phyloP scores from a whole-genome alignment of 2,113 vertebrate genomes.

The Blennius ocellaris region DNA sequence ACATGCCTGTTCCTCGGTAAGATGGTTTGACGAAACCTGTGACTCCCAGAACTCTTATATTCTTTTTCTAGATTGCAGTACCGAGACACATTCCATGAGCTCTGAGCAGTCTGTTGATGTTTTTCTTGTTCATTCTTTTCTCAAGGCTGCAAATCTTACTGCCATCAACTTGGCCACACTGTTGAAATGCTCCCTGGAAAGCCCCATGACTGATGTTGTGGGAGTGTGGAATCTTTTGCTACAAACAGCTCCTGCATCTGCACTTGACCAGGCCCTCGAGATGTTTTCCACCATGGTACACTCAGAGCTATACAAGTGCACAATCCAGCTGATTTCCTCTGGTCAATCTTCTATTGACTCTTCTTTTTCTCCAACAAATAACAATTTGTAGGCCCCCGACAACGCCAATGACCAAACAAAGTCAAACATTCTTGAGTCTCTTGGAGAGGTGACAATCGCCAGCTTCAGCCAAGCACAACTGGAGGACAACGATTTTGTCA shows the following conservation, averaged over 20 bases:
- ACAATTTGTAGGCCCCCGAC: conserved; percentile 19
- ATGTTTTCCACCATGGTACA: conserved; percentile 43
- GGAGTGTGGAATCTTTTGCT: conserved; percentile 67
- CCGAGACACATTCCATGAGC: not conserved
- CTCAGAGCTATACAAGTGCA: not conserved
- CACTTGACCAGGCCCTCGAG: conserved; percentile 52
- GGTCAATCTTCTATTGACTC: not conserved
- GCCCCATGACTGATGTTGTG: conserved; percentile 4
- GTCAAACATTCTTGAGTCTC: conserved; percentile 38
- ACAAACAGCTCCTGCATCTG: conserved; percentile 34
- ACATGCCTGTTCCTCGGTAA: conserved; percentile 63
- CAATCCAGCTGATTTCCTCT: not conserved
- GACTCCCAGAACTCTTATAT: not conserved
- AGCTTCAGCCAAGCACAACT: conserved; percentile 44
- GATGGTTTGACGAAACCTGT: not conserved
- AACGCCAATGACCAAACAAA: conserved; percentile 6
- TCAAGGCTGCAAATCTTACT: conserved; percentile 43
- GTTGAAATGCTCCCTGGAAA: conserved; percentile 46
- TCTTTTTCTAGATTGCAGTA: not conserved
- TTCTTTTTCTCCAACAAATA: not conserved
- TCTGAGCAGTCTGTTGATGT: not conserved
- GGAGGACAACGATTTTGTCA: conserved; percentile 40
- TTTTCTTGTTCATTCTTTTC: not conserved
- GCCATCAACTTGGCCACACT: conserved; percentile 40
- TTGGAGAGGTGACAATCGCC: conserved; percentile 44